Percentiles rank a stretch among this genome's conserved stretches.
Conservation (phyloP, 2,797 vertebrate genomes). For the Momotus momota region DNA sequence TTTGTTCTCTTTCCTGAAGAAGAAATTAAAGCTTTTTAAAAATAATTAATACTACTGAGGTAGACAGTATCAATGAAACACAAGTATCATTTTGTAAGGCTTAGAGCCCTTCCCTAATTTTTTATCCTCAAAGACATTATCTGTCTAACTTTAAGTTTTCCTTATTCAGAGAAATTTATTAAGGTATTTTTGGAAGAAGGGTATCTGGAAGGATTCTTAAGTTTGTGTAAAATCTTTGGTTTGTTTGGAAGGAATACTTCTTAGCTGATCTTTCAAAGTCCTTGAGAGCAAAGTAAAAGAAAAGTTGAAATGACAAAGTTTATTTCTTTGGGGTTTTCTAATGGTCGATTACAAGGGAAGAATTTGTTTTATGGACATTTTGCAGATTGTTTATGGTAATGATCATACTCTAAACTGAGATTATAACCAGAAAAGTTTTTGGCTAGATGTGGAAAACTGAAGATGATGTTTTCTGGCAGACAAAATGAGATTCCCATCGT, state of each 20-base stretch:
- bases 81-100: background rate
- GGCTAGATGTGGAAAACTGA: background rate
- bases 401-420: background rate
- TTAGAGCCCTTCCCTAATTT: background rate
- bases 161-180: slow-evolving; percentile 1
- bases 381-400: background rate
- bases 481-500: background rate
- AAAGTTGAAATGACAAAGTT: background rate
- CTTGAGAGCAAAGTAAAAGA: background rate
- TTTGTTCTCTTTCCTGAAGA: background rate
- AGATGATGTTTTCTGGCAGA: background rate
- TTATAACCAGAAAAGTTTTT: background rate
- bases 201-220: background rate
- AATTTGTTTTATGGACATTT: background rate
- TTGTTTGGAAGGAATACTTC: background rate
- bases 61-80: background rate
- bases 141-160: background rate
- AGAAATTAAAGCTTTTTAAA: background rate
- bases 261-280: background rate
- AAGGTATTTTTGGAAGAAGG: background rate
- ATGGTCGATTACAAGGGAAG: background rate
- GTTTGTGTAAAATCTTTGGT: background rate
- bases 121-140: background rate
- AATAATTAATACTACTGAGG: background rate
- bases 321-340: background rate